A percentile compares a stretch with the other conserved stretches of the same genome.
Evolutionary conservation across 2,113 vertebrate species (phyloP).

Genomic region (Chlorodrepanis virens): DNA sequence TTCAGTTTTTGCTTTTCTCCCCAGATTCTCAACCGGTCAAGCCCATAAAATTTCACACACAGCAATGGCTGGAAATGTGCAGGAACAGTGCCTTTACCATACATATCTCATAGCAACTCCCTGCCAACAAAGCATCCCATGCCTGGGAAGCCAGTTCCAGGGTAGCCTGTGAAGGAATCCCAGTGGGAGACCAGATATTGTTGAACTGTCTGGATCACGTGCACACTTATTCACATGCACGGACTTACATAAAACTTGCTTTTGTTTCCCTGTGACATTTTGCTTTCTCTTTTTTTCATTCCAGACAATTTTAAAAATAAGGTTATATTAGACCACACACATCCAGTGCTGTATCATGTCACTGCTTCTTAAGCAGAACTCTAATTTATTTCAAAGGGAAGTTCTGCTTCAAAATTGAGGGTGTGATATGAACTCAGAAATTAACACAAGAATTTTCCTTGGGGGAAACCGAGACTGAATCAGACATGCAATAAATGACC

Average conservation of each 20-base stretch:
- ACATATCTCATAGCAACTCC: neutral
- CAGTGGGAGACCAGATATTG: neutral
- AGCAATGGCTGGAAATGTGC: neutral
- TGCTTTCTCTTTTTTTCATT: neutral
- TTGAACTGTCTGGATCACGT: neutral
- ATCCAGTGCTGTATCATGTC: slow-evolving; percentile 49
- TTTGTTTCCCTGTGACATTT: slow-evolving; percentile 47
- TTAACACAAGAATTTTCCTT: slow-evolving; percentile 66
- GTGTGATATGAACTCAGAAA: slow-evolving; percentile 63
- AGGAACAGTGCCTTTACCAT: neutral
- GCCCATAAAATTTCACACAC: neutral
- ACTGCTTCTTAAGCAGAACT: slow-evolving; percentile 37
- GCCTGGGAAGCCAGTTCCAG: neutral
- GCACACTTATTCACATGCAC: neutral
- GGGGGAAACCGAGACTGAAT: slow-evolving; percentile 53
- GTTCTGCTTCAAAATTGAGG: slow-evolving; percentile 63
- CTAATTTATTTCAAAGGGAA: slow-evolving; percentile 68
- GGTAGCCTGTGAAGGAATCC: neutral
- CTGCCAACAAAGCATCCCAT: neutral
- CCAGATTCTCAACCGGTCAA: neutral
- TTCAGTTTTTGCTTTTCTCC: neutral
- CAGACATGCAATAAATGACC: slow-evolving; percentile 61
- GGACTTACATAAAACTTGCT: slow-evolving; percentile 27
- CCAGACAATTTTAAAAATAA: slow-evolving; percentile 36
- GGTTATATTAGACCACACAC: slow-evolving; percentile 51